These are phyloP conservation scores for Pipistrellus nathusii DNA, from an alignment of 2,797 vertebrate species.

Conservation along the genomic window DNA sequence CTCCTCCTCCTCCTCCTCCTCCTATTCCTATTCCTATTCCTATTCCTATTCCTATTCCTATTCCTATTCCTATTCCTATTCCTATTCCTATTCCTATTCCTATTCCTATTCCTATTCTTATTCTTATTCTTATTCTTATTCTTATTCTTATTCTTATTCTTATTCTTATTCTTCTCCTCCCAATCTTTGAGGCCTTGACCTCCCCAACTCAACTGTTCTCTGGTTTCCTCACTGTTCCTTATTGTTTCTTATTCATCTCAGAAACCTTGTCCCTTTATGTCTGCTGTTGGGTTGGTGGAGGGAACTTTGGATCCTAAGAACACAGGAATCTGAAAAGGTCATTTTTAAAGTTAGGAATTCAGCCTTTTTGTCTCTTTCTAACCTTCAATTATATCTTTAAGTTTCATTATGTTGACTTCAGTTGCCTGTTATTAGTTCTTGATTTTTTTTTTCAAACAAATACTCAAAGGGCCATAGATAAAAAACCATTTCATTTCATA, in stretches of 20 bases:
- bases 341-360: background rate
- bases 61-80: rapidly evolving
- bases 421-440: background rate
- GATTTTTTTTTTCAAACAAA: background rate
- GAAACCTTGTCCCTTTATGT: background rate
- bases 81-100: too few relatives aligned
- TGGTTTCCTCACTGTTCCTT: background rate
- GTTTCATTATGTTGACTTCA: background rate
- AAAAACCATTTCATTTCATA: background rate
- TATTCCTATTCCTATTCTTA: too few relatives aligned
- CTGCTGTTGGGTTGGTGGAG: background rate
- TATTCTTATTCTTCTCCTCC: background rate
- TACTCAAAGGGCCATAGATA: background rate
- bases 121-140: too few relatives aligned
- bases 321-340: background rate
- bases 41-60: rapidly evolving
- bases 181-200: background rate
- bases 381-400: background rate
- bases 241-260: background rate
- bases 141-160: too few relatives aligned
- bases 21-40: rapidly evolving
- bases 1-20: too few relatives aligned
- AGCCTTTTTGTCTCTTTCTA: background rate
- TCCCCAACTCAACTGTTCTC: too few relatives aligned
- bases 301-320: background rate